Base-by-base conservation (phyloP, 2,797 vertebrate genomes). In the Fundulus diaphanus region DNA sequence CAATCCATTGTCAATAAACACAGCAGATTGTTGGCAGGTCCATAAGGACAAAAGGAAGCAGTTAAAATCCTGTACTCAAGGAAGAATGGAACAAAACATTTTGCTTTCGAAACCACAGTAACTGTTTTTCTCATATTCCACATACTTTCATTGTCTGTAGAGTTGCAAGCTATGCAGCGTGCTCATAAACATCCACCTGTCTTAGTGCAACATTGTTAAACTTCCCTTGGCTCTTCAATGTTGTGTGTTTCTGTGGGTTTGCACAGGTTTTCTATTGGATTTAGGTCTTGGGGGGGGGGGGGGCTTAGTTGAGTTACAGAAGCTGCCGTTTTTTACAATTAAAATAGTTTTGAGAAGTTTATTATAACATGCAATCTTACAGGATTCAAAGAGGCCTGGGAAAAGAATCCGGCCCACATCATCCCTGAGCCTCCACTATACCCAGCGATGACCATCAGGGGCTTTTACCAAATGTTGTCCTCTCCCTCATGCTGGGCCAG, bases 31-130 rank as follows among this genome's bases (percentile, higher is more conserved):
- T 65, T 65, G 35, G 61, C 61, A n/a, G 40, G 61, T 65, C 61
- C 61, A n/a, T 65, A 65, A 65, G 61, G 35, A 65, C 61, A 65
- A 65, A 65, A 33, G 61, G 61, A 65, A 65, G 35, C 61, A 65
- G 61, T 65, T 40, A 40, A 65, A 35, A n/a, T 65, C 22, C 61
- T 65, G 61, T 40, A 40, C 37, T 65, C 35, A 65, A 65, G 35
- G 61, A 40, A 65, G 61, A 13, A 37, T 33, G 6, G 22, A 65
- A 40, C 33, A 18, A 59, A 57, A 5, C 9, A 37, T 63, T 63
- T 65, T 65, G 61, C 61, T 65, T 65, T 65, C 11, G 5, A 65
- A 40, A 65, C 61, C 61, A 65, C 61, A 24, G 20, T 7, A 8
- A 37, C 61, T 65, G 61, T 11, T 40, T 65, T 40, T n/a, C 61